phyloP scores from a whole-genome alignment of 2,888 invertebrate species.

The Ypsolopha scabrella region DNA sequence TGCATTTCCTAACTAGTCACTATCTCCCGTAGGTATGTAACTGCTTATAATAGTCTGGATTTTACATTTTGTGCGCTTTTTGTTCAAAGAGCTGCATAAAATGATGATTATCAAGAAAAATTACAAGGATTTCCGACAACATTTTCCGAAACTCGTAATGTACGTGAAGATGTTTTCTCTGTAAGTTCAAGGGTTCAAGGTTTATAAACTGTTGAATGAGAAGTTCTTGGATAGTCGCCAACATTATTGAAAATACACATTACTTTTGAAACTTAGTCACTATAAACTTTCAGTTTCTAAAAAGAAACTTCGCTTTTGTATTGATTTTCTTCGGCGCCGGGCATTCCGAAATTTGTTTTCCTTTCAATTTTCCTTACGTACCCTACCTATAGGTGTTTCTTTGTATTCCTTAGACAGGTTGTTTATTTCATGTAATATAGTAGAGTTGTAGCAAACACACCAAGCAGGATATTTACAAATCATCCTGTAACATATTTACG shows the following conservation, averaged over 20 bases:
- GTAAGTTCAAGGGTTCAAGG: slow-evolving; percentile 37
- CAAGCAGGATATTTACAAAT: too few species aligned
- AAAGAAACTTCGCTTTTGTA: slow-evolving; percentile 25
- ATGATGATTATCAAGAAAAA: too few species aligned
- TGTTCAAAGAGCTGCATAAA: too few species aligned
- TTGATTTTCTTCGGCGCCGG: slow-evolving; percentile 51
- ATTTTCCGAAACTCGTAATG: too few species aligned
- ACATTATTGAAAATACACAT: slow-evolving; percentile 10
- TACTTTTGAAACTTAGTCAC: not conserved
- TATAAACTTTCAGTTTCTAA: not conserved
- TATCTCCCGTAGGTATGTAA: not conserved
- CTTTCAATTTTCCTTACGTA: slow-evolving; percentile 25
- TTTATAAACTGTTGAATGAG: slow-evolving; percentile 29
- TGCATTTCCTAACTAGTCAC: not conserved
- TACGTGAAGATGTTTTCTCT: not conserved
- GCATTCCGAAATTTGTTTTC: slow-evolving; percentile 30
- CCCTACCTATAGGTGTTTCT: not conserved
- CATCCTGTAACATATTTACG: too few species aligned
- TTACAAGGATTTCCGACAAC: too few species aligned
- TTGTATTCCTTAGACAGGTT: not conserved
- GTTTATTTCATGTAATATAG: too few species aligned
- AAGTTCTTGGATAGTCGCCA: slow-evolving; percentile 23
- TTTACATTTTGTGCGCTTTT: too few species aligned
- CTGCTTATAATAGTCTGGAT: too few species aligned
- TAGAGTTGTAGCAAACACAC: too few species aligned